Percentiles rank a stretch among this genome's conserved stretches.
phyloP scores from a whole-genome alignment of 2,797 vertebrate genomes.

The Leontocebus nigricollis region DNA sequence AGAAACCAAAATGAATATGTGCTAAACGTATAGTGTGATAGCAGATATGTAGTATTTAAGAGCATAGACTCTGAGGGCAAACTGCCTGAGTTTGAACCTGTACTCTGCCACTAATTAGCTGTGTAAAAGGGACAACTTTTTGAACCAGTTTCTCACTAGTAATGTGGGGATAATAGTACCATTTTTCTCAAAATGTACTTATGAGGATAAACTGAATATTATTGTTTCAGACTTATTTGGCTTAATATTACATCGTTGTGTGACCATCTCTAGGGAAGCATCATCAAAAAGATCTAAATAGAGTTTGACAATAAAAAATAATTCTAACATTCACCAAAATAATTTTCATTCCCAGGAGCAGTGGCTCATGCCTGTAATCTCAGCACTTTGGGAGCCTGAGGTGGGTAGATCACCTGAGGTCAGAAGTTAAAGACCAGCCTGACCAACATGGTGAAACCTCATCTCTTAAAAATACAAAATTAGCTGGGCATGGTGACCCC shows the following conservation, averaged over 20 bases:
- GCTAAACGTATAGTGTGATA: not conserved
- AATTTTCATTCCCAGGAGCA: not conserved
- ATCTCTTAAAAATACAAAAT: too few species aligned
- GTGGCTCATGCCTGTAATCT: too few species aligned
- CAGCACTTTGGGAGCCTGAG: too few species aligned
- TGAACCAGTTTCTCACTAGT: not conserved
- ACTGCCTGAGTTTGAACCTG: not conserved
- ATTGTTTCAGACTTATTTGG: not conserved
- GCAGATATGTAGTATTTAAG: not conserved
- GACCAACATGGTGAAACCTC: too few species aligned
- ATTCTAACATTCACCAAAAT: not conserved
- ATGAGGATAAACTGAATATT: not conserved
- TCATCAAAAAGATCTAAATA: not conserved
- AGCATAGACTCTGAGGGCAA: not conserved
- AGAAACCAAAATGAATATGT: not conserved
- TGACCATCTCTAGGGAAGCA: not conserved
- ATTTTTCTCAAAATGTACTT: not conserved
- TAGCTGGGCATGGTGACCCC: too few species aligned
- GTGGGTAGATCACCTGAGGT: too few species aligned
- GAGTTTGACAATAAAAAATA: not conserved
- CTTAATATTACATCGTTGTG: not conserved
- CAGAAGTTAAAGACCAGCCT: too few species aligned
- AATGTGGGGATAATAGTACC: not conserved
- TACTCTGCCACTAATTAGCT: not conserved
- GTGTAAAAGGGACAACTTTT: not conserved